Evolutionary conservation across 35 echinoderm and acorn worm genomes (phyloP), one percentile per base, ranked within the genome.

Genomic region (Heliocidaris erythrogramma): DNA sequence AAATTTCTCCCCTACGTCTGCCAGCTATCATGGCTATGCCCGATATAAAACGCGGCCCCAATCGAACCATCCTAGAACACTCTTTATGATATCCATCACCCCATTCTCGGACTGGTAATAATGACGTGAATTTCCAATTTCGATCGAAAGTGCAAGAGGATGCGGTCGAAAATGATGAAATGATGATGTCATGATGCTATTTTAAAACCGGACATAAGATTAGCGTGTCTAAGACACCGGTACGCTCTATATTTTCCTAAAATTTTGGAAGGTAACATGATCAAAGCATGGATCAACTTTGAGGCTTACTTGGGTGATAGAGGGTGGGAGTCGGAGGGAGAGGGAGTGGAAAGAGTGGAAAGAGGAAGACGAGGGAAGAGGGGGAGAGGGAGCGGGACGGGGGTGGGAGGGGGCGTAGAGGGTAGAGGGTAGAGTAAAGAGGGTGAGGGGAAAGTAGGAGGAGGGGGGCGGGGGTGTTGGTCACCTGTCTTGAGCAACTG

Each of bases 121-220:
- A 78, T 27, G 27, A 78, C 21, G 65, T 27, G 65, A 78, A 78
- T 78, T 78, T 78, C 65, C 65, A 78, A 78, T 78, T 78, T 78
- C 27, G 65, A 78, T 18, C 65, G 27, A 78, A 78, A 78, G 65
- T 78, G 65, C 65, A 78, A 78, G 27, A n/a, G 65, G 65, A 78
- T 78, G 27, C 17, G 21, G 52, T 42, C 35, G 35, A 42, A 42
- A 42, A 42, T 42, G 35, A 42, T 10, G 52, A 56, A 56, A 56
- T 13, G 18, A 78, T 78, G 65, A 78, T 78, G 65, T 78, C 65
- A 78, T 78, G 65, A 78, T 78, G 65, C 65, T 78, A 78, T 78
- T 21, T 78, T 24, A 7, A 78, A 78, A 78, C 65, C 65, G 6
- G 52, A 13, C 52, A 56, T 56, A 56, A 56, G 10, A 56, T 56